Percentiles rank a stretch among this genome's conserved stretches.
phyloP scores from a whole-genome alignment of 1,140 invertebrate genomes.

The Anoplolepis gracilipes region DNA sequence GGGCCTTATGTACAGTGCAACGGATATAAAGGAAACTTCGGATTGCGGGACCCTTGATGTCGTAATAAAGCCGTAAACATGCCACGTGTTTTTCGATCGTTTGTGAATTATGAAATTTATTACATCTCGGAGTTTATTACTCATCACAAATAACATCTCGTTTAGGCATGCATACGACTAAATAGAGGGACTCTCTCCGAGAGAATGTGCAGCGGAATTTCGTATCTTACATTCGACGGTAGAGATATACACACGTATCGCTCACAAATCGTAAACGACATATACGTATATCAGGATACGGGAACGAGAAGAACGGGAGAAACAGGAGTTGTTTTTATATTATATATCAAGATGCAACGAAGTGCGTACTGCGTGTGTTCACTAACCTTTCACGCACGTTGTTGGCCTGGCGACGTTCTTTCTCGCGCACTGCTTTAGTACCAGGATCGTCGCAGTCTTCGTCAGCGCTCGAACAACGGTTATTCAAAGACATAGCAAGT shows the following conservation, averaged over 20 bases:
- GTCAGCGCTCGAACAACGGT: slow-evolving; percentile 91
- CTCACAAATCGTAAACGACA: not conserved
- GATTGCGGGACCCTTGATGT: slow-evolving; percentile 15
- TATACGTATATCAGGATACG: slow-evolving; percentile 5
- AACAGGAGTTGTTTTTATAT: slow-evolving; percentile 3
- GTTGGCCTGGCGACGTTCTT: slow-evolving; percentile 98
- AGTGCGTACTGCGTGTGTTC: slow-evolving; percentile 85
- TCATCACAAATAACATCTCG: slow-evolving; percentile 22
- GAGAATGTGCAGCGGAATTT: slow-evolving; percentile 1
- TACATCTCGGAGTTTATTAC: not conserved
- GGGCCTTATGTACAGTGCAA: slow-evolving; percentile 71
- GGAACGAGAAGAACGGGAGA: not conserved
- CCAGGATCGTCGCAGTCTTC: slow-evolving; percentile 93
- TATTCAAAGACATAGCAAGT: slow-evolving; percentile 84
- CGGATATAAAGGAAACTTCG: slow-evolving; percentile 20
- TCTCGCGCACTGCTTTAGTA: slow-evolving; percentile 97
- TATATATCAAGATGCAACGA: slow-evolving; percentile 74
- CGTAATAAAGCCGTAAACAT: slow-evolving; percentile 56
- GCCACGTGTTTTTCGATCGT: slow-evolving; percentile 8
- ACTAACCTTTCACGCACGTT: slow-evolving; percentile 98
- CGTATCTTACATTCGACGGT: not conserved
- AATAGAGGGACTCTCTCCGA: not conserved
- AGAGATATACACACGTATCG: not conserved
- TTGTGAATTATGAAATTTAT: not conserved
- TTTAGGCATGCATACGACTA: slow-evolving; percentile 63